Evolutionary conservation across 2,888 invertebrate genomes (phyloP).

Genomic region (Rhagophthalmus giganteus): DNA sequence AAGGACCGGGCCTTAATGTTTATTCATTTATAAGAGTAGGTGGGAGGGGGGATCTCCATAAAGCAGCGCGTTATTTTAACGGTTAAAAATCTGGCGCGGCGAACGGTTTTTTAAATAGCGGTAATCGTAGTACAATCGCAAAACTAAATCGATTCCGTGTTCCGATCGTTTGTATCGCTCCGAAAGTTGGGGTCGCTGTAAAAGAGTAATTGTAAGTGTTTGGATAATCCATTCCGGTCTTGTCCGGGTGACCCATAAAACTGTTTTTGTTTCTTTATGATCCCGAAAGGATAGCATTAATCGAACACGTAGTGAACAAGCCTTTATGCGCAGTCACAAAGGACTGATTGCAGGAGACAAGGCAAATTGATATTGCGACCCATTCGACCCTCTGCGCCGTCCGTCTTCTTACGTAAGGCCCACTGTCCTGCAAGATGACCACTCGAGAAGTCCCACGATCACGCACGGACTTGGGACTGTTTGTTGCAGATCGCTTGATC

Average conservation of each 20-base stretch:
- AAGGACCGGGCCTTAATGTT: too few species aligned
- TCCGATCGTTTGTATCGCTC: too few species aligned
- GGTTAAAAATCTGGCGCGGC: too few species aligned
- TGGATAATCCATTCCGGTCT: neutral
- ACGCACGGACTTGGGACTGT: conserved; percentile 30
- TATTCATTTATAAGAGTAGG: too few species aligned
- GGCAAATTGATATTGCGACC: conserved; percentile 32
- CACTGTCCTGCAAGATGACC: conserved; percentile 22
- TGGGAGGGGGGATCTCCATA: too few species aligned
- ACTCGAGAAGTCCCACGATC: conserved; percentile 25
- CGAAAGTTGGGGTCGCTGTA: too few species aligned
- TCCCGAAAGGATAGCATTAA: conserved; percentile 2
- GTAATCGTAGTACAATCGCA: too few species aligned
- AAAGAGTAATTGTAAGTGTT: neutral
- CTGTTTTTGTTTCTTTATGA: neutral
- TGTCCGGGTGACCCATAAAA: neutral
- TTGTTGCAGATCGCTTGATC: conserved; percentile 31
- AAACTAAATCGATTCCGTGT: too few species aligned
- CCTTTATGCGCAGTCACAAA: conserved; percentile 26
- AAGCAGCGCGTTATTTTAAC: too few species aligned
- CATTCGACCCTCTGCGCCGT: conserved; percentile 6
- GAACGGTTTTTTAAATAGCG: too few species aligned
- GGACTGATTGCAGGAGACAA: conserved; percentile 31
- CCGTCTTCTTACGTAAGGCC: conserved; percentile 12
- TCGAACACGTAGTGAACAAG: conserved; percentile 25